Base-by-base conservation (phyloP, 2,797 vertebrate species). In the Spondyliosoma cantharus region DNA sequence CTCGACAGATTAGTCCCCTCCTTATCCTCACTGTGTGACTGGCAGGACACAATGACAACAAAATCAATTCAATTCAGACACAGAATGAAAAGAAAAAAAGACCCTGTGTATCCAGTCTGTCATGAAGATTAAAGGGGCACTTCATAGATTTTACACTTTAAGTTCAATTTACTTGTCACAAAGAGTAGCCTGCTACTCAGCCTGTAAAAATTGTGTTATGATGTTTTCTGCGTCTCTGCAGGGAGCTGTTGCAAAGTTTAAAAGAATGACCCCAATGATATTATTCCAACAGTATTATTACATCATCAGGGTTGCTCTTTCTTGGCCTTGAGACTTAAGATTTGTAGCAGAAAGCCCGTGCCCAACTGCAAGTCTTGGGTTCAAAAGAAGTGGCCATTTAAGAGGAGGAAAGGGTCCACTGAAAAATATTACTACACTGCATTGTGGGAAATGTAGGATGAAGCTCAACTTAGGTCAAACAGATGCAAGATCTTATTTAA, bases 1-100 rank as follows among this genome's bases (percentile, higher is more conserved):
- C 54, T 71, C 11, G 24, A 72, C 82, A 80, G 72, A 86, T 81
- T 72, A 71, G 45, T 75, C 66, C 66, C 60, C 49, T 69, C 60
- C 49, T 63, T 58, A 58, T 54, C 49, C 68, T 74, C 54, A 46
- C 66, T 65, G 84, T 76, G 64, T 46, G 64, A 83, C 56, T 72
- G 48, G 42, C 58, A 77, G 16, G 20, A 54, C 46, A 84, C 54
- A 72, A 56, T 71, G 63, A 78, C 50, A 70, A 75, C 57, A 70
- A 65, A 78, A 60, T 59, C 61, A 50, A 42, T 72, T 78, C 17
- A 82, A 22, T 27, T 65, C 70, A 82, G 54, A 19, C 58, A 64
- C 0, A 1, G n/a, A 67, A 53, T 62, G 9, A 46, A 50, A 69
- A 32, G 7, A 24, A 49, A 13, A 24, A 8, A 42, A 58, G 13